Evolutionary conservation across 64 coral and sea anemone genomes (phyloP), one percentile per base, ranked within the genome.

Genomic region (Astreopora myriophthalma): DNA sequence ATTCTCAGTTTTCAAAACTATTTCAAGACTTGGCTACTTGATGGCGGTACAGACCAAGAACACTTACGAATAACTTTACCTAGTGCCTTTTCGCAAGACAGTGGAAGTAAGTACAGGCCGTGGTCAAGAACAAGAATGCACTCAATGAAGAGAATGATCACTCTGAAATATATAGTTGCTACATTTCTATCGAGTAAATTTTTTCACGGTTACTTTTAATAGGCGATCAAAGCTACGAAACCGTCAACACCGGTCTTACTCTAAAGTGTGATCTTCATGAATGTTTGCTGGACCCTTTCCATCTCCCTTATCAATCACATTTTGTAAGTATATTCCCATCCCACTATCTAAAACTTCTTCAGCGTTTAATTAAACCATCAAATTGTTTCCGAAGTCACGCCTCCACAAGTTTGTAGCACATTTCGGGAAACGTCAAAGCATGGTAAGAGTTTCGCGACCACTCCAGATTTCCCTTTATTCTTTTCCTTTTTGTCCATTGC

Each of bases 231-330:
- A 83, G 79, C 38, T 55, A 83, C 37, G 79, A 83, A n/a, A 60
- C 22, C 5, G 58, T 39, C 55, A 64, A 86, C 34, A 95, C 55
- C 0, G 71, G 36, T 22, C 64, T 98, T 28, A 57, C 92, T 31
- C 71, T 98, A 3, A 98, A 98, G 84, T 98, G 96, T 75, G 96
- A 98, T 88, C 86, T 98, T 61, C 94, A 98, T 36, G 96, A 98
- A 76, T 51, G 90, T 58, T 69, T 98, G 19, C 89, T 98, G 28
- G 79, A 93, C 58, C 96, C 96, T 86, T 29, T 88, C 32, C 55
- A 49, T 38, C 52, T 98, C 1, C 89, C 87, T 3, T 93, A 79
- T 10, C 87, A 85, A 29, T 92, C 87, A 25, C 19, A 86, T 23
- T 95, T 95, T 90, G 96, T 98, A 93, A 98, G 96, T 65, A 52